A percentile compares a stretch with the other conserved stretches of the same genome.
Evolutionary conservation across 2,113 vertebrate species (phyloP).

Genomic region (Propithecus coquereli): DNA sequence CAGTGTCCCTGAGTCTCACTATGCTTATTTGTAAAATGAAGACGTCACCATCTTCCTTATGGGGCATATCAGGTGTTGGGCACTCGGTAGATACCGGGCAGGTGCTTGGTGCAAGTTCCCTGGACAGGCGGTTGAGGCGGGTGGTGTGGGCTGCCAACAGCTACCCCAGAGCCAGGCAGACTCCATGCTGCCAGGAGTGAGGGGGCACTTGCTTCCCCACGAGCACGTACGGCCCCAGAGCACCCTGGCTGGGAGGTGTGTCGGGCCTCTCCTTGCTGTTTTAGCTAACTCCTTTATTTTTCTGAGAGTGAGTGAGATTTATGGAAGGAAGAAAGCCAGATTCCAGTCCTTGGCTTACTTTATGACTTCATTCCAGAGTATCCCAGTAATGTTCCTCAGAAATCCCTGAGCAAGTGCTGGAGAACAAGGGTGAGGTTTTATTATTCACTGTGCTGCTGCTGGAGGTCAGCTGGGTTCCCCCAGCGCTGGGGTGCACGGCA

Average conservation of each 20-base stretch:
- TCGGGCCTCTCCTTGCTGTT: not conserved
- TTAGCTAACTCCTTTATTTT: not conserved
- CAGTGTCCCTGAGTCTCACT: not conserved
- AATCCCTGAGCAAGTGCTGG: not conserved
- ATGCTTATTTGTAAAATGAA: not conserved
- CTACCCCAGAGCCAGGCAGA: too few relatives aligned
- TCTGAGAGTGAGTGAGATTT: not conserved
- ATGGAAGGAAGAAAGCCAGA: not conserved
- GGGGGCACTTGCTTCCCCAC: too few relatives aligned
- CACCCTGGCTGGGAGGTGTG: not conserved
- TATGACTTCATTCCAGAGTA: not conserved
- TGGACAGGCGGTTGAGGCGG: accelerated
- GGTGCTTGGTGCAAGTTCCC: not conserved
- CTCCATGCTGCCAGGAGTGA: accelerated
- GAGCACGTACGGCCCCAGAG: not conserved
- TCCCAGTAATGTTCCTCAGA: not conserved
- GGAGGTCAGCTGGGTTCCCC: not conserved
- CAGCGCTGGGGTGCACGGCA: not conserved
- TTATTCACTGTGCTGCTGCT: not conserved
- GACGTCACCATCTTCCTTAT: not conserved
- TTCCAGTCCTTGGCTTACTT: not conserved
- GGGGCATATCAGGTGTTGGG: not conserved
- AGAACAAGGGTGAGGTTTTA: not conserved
- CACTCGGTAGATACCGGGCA: too few relatives aligned
- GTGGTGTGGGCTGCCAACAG: not conserved